Percentiles rank a stretch among this genome's conserved stretches.
These are phyloP conservation scores for Chymomyza amoena DNA, from an alignment of 2,888 invertebrate genomes.

Conservation along the genomic window DNA sequence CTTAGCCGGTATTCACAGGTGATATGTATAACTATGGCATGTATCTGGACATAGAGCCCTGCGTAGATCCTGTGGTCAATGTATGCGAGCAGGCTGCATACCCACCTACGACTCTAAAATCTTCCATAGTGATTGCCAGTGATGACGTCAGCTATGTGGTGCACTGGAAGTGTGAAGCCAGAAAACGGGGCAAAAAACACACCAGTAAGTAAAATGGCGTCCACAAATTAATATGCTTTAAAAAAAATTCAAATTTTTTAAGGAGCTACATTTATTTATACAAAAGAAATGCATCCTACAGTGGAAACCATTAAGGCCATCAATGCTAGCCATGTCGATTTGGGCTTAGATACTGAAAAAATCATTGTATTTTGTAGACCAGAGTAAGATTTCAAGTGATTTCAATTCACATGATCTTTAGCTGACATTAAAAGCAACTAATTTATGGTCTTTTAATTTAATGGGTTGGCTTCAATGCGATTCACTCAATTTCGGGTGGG, in stretches of 20 bases:
- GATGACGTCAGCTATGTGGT: background rate
- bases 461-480: conserved; percentile 73
- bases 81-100: background rate
- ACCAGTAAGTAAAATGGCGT: background rate
- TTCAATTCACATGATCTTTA: conserved; percentile 66
- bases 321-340: background rate
- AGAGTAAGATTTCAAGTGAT: background rate
- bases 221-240: background rate
- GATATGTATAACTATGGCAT: background rate
- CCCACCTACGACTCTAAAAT: background rate
- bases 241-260: background rate
- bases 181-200: background rate
- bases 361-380: background rate
- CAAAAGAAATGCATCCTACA: background rate
- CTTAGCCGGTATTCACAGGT: background rate
- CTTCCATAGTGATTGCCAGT: background rate
- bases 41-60: background rate
- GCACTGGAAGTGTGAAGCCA: background rate
- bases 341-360: background rate
- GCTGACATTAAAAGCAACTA: conserved; percentile 74
- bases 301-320: background rate
- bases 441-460: conserved; percentile 79
- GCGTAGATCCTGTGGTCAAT: background rate
- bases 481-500: conserved; percentile 50
- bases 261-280: conserved; percentile 1